These are phyloP conservation scores for Eriosoma lanigerum DNA, from an alignment of 1,140 invertebrate species.

Conservation along the genomic window DNA sequence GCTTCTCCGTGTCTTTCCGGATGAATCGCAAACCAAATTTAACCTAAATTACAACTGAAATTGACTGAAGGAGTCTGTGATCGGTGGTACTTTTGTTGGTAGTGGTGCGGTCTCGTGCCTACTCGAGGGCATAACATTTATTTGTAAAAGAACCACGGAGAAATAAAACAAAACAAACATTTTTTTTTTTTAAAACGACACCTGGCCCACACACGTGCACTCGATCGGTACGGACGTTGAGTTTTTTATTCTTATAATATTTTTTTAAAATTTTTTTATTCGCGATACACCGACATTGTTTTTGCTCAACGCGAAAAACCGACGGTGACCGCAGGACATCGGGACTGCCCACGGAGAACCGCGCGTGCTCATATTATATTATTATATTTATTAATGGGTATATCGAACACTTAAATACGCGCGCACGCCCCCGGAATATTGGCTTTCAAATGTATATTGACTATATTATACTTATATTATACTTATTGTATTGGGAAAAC, in stretches of 20 bases:
- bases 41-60: too few species aligned
- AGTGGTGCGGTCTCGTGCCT: not conserved
- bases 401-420: too few species aligned
- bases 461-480: too few species aligned
- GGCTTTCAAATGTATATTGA: not conserved
- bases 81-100: too few species aligned
- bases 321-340: not conserved
- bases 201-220: conserved; percentile 16
- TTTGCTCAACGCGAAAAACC: conserved; percentile 39
- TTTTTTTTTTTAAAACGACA: conserved; percentile 30
- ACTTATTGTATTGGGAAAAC: not conserved
- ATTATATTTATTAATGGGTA: not conserved
- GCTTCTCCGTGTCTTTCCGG: too few species aligned
- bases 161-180: too few species aligned
- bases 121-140: not conserved
- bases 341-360: conserved; percentile 4
- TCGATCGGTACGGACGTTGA: not conserved
- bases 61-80: not conserved
- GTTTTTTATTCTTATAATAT: too few species aligned
- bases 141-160: not conserved
- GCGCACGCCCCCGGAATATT: not conserved
- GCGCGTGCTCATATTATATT: conserved; percentile 14
- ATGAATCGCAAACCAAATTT: too few species aligned
- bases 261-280: not conserved
- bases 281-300: conserved; percentile 7